Base-by-base conservation (phyloP, 2,797 vertebrate species). In the Helostoma temminkii region DNA sequence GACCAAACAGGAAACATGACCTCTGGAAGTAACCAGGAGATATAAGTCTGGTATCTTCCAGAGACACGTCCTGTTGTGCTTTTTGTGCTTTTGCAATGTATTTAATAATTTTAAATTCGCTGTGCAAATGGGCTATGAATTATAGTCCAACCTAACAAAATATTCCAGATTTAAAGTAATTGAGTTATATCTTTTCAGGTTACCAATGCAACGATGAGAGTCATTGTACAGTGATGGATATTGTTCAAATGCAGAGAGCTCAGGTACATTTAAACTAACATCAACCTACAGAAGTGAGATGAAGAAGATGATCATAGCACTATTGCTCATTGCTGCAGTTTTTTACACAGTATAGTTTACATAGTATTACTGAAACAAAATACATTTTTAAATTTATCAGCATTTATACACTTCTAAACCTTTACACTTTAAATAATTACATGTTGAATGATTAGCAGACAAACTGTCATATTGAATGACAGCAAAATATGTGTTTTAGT, bases 1-100 rank as follows among this genome's bases (percentile, higher is more conserved):
- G 37, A 58, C 79, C 85, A n/a, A n/a, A n/a, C n/a, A 85, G 58
- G 81, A 82, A 85, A 79, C 75, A 60, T 71, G 53, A 84, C 81
- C 82, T 87, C 80, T 83, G 53, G 11, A 67, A 61, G 41, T 19
- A 50, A 66, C 67, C 39, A 16, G 10, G 52, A 78, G 61, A 74
- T 66, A 50, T 76, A 68, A 49, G 55, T 11, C 64, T 12, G 43
- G 37, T 18, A 9, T 69, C 64, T 37, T 70, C 45, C 30, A 28
- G 54, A 30, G 41, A 61, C 19, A 19, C n/a, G 52, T 48, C 52
- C 39, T 22, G 18, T 50, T 71, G 55, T 26, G 25, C 55, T 6
- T 3, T 59, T 16, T 67, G 43, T 70, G 21, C 34, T 63, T 42
- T 25, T 50, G n/a, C 21, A 36, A 32, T 16, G 2, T 42, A 37